A percentile compares a stretch with the other conserved stretches of the same genome.
These are phyloP conservation scores for Calypte anna DNA, from an alignment of 2,113 vertebrate genomes.

Conservation along the genomic window DNA sequence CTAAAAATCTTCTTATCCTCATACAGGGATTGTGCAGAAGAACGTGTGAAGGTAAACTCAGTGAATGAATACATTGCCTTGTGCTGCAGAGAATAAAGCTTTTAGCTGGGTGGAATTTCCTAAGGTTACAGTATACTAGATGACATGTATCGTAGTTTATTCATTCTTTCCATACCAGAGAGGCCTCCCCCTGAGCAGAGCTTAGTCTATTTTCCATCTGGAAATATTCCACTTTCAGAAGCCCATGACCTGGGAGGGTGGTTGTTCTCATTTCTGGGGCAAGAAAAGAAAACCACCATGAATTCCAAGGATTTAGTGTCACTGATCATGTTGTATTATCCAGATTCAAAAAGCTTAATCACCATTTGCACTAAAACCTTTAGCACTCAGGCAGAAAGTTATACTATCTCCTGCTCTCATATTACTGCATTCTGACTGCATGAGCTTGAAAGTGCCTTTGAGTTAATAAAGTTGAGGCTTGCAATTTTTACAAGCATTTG, in stretches of 20 bases:
- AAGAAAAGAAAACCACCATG: conserved; percentile 26
- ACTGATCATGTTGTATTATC: neutral
- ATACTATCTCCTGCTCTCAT: neutral
- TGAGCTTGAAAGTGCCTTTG: neutral
- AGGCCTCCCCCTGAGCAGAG: neutral
- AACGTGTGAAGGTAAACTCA: neutral
- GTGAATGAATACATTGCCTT: neutral
- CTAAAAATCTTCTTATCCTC: neutral
- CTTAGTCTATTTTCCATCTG: conserved; percentile 4
- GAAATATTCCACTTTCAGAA: conserved; percentile 22
- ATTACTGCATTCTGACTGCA: neutral
- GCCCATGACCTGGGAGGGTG: neutral
- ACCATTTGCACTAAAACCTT: neutral
- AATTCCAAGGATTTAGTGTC: conserved; percentile 27
- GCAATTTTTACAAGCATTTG: neutral
- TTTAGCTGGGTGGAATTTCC: conserved; percentile 26
- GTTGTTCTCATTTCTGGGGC: neutral
- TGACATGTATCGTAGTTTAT: conserved; percentile 4
- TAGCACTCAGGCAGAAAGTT: conserved; percentile 18
- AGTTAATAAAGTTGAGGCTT: neutral
- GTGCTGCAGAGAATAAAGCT: neutral
- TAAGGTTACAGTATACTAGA: conserved; percentile 15
- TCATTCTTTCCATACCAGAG: conserved; percentile 50
- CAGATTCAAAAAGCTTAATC: conserved; percentile 1
- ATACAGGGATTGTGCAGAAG: neutral